Conservation (phyloP, 1,140 invertebrate genomes). For the Anoplophora glabripennis region DNA sequence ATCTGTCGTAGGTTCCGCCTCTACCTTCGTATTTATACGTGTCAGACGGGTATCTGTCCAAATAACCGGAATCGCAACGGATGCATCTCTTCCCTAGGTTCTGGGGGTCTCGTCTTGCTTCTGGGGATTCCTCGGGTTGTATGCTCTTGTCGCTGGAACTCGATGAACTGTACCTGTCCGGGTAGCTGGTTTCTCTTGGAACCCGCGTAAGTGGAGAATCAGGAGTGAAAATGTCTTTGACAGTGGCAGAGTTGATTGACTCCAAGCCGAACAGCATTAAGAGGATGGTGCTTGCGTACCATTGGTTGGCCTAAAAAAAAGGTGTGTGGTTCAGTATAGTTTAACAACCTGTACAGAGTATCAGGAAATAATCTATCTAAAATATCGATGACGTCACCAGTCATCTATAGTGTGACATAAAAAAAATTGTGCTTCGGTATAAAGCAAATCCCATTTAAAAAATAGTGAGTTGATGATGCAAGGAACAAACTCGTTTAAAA, state of each 20-base stretch:
- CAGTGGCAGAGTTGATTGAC: not conserved
- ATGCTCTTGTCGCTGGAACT: slow-evolving; percentile 12
- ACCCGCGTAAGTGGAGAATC: slow-evolving; percentile 13
- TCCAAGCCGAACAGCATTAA: not conserved
- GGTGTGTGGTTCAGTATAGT: too few species aligned
- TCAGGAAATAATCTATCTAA: too few species aligned
- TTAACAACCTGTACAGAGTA: too few species aligned
- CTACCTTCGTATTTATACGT: slow-evolving; percentile 15
- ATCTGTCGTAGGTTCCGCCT: slow-evolving; percentile 9
- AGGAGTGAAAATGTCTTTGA: slow-evolving; percentile 19
- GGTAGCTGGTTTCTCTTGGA: slow-evolving; percentile 22
- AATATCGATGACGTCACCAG: too few species aligned
- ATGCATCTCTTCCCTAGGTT: slow-evolving; percentile 24
- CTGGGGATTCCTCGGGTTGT: slow-evolving; percentile 19
- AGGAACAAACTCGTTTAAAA: too few species aligned
- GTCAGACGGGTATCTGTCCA: slow-evolving; percentile 10
- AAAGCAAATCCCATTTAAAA: too few species aligned
- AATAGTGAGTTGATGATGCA: too few species aligned
- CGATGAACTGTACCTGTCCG: slow-evolving; percentile 15
- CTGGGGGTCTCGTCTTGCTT: slow-evolving; percentile 1
- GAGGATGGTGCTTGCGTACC: not conserved
- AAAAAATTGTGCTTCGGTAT: too few species aligned
- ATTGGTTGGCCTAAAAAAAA: too few species aligned
- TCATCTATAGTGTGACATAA: too few species aligned
- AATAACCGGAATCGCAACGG: slow-evolving; percentile 19